These are phyloP conservation scores for Macrotis lagotis DNA, from an alignment of 2,113 vertebrate genomes.

Conservation along the genomic window DNA sequence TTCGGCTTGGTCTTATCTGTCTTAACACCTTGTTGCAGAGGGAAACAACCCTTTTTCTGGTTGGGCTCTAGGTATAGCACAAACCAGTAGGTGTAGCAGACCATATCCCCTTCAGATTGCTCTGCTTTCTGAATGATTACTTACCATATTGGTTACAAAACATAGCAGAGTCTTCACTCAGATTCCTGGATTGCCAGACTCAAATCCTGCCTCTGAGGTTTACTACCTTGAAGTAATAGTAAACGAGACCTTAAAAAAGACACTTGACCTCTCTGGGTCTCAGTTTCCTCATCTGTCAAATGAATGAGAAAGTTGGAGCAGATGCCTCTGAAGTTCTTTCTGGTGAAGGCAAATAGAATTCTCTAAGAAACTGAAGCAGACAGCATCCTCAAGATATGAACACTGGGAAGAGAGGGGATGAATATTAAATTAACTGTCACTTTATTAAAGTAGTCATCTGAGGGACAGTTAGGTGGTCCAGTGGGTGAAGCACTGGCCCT, in stretches of 20 bases:
- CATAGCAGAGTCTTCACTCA: not conserved
- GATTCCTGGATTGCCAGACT: not conserved
- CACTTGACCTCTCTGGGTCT: not conserved
- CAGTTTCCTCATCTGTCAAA: not conserved
- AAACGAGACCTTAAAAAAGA: not conserved
- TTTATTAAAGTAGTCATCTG: not conserved
- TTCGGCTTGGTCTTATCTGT: not conserved
- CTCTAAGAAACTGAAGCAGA: no score
- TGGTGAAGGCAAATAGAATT: not conserved
- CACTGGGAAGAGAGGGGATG: no score
- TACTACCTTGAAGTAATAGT: not conserved
- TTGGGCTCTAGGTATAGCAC: not conserved
- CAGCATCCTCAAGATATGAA: no score
- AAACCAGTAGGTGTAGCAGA: not conserved
- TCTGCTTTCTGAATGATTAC: not conserved
- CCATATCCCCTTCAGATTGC: not conserved
- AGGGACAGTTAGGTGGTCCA: no score
- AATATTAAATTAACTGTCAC: not conserved
- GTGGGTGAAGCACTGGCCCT: no score
- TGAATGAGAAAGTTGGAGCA: not conserved
- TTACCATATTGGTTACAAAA: not conserved
- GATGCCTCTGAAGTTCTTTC: not conserved
- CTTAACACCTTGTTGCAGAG: not conserved
- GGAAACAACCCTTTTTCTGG: not conserved
- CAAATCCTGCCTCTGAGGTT: not conserved